Percentiles rank a stretch among this genome's conserved stretches.
Conservation (phyloP, 2,113 vertebrate species). For the Gallinago media region DNA sequence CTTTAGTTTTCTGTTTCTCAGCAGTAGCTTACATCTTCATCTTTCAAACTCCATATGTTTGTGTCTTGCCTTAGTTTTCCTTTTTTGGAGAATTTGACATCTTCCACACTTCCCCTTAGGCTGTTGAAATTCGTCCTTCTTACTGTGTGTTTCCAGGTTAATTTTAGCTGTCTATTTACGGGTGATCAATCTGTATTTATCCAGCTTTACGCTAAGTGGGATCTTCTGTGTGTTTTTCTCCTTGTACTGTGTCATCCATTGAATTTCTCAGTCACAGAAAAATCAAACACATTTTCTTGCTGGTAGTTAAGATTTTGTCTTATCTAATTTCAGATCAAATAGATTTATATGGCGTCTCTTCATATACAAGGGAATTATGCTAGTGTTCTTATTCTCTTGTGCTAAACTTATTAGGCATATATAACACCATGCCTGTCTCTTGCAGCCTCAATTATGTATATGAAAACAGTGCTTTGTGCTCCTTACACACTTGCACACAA, state of each 20-base stretch:
- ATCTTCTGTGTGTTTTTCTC: conserved; percentile 33
- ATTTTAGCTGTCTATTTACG: neutral
- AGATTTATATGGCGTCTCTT: neutral
- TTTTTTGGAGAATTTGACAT: neutral
- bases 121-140: neutral
- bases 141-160: neutral
- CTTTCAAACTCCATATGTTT: neutral
- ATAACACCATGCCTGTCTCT: neutral
- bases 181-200: neutral
- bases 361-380: neutral
- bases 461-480: neutral
- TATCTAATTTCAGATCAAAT: neutral
- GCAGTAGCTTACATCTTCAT: neutral
- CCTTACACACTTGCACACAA: neutral
- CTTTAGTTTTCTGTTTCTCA: neutral
- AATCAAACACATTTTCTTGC: neutral
- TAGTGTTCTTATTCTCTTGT: neutral
- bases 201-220: conserved; percentile 31
- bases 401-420: neutral
- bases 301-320: neutral
- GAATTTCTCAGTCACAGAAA: neutral
- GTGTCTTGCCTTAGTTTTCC: neutral
- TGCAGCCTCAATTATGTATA: neutral
- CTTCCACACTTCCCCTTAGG: neutral
- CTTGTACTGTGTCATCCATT: neutral